Evolutionary conservation across 2,113 vertebrate species (phyloP).

Genomic region (Oreochromis niloticus): DNA sequence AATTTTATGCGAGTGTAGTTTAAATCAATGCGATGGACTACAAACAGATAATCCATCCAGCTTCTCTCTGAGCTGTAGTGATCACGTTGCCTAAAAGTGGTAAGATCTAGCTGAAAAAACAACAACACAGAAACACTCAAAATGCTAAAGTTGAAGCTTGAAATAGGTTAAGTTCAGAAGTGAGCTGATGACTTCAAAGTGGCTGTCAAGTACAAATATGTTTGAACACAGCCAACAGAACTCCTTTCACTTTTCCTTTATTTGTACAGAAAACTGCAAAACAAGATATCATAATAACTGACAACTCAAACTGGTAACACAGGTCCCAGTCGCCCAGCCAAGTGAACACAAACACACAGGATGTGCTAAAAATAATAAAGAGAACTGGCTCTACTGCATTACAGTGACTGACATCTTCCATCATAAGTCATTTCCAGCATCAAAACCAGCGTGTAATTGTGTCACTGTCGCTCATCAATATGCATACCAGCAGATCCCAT

Average conservation of each 20-base stretch:
- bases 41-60: not conserved
- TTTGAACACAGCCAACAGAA: not conserved
- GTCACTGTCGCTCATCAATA: not conserved
- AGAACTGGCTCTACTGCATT: constrained; percentile 29
- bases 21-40: not conserved
- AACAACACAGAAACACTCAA: not conserved
- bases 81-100: not conserved
- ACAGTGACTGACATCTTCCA: not conserved
- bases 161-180: not conserved
- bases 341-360: not conserved
- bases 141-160: not conserved
- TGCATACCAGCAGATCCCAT: not conserved
- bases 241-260: not conserved
- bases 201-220: accelerated
- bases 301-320: not conserved
- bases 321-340: accelerated
- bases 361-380: not conserved
- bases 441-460: not conserved
- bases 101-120: not conserved
- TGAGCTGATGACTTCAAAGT: not conserved
- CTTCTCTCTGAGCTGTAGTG: not conserved
- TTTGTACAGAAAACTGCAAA: accelerated
- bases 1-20: not conserved
- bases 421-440: not conserved
- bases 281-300: not conserved